Percentiles rank a stretch among this genome's conserved stretches.
Evolutionary conservation across 2,113 vertebrate species (phyloP).

Genomic region (Mixornis gularis): DNA sequence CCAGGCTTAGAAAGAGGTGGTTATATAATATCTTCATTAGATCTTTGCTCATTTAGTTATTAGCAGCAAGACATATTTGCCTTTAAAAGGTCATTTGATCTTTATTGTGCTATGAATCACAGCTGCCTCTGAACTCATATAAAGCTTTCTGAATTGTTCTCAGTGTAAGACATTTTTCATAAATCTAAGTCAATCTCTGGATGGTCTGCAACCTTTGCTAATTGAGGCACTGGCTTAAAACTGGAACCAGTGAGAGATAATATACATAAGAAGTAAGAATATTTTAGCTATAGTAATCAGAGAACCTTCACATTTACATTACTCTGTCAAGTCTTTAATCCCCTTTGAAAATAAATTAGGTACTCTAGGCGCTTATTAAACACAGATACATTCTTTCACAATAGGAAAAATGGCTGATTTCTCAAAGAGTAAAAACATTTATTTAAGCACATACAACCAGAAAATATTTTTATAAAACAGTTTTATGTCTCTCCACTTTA

Average conservation of each 20-base stretch:
- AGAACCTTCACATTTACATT: background rate
- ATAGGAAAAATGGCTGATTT: background rate
- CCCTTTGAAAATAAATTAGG: background rate
- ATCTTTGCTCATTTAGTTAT: conserved; percentile 22
- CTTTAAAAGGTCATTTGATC: conserved; percentile 39
- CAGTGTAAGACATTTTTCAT: background rate
- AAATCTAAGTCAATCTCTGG: background rate
- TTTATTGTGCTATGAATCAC: conserved; percentile 42
- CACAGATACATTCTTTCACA: background rate
- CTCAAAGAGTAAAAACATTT: background rate
- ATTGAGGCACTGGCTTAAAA: background rate
- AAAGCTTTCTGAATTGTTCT: background rate
- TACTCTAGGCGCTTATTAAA: background rate
- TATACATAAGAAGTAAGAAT: background rate
- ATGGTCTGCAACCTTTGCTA: background rate
- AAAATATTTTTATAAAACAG: background rate
- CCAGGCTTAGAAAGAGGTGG: background rate
- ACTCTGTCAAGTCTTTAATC: background rate
- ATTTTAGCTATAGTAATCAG: background rate
- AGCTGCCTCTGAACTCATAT: conserved; percentile 6
- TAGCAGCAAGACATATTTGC: conserved; percentile 10
- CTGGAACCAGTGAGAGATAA: background rate
- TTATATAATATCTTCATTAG: background rate
- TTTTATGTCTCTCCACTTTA: background rate
- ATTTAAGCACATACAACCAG: background rate